phyloP scores from a whole-genome alignment of 2,888 invertebrate species.

The Eristalis arbustorum region DNA sequence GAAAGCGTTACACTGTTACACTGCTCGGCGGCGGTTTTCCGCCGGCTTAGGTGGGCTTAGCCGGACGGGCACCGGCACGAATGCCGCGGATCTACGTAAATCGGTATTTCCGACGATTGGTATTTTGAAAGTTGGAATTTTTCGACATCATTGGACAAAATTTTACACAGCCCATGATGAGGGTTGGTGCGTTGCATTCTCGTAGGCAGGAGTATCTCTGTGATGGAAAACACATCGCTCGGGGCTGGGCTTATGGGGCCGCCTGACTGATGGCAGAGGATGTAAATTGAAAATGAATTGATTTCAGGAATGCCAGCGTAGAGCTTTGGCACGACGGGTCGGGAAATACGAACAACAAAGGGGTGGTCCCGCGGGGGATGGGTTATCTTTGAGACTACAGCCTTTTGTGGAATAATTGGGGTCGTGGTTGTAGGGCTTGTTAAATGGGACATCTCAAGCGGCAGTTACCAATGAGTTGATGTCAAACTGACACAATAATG shows the following conservation, averaged over 20 bases:
- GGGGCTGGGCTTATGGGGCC: not conserved
- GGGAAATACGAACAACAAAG: not conserved
- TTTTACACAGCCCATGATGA: constrained; percentile 2
- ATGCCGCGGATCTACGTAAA: constrained; percentile 38
- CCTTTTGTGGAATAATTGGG: not conserved
- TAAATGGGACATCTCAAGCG: too few relatives aligned
- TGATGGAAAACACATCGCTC: not conserved
- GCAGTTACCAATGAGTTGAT: too few relatives aligned
- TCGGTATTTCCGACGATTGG: constrained; percentile 49
- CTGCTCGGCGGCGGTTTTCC: not conserved
- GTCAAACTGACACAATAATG: too few relatives aligned
- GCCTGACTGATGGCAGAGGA: not conserved
- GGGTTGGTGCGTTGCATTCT: not conserved
- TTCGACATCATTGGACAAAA: constrained; percentile 44
- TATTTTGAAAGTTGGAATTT: constrained; percentile 52
- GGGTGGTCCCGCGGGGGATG: not conserved
- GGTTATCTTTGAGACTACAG: not conserved
- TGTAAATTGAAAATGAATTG: not conserved
- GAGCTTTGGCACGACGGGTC: not conserved
- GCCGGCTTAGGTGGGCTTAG: constrained; percentile 15
- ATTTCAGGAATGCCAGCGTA: not conserved
- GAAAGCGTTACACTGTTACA: constrained; percentile 42
- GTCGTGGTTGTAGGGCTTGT: too few relatives aligned
- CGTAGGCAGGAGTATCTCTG: not conserved
- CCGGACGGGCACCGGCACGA: not conserved